Conservation (phyloP, 1,140 invertebrate genomes). For the Berghia stephanieae region DNA sequence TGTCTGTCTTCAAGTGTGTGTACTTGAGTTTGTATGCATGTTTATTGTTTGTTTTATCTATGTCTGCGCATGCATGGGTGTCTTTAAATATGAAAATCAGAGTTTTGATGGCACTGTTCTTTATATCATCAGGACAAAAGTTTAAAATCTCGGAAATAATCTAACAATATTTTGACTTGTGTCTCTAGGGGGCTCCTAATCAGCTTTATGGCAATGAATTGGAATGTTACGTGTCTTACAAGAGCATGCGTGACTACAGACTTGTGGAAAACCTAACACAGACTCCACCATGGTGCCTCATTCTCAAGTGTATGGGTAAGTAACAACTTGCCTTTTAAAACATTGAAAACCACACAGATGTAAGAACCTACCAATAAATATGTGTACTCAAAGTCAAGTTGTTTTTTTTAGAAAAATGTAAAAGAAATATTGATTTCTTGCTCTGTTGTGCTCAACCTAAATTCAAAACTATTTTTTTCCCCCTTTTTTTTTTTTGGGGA, state of each 20-base stretch:
- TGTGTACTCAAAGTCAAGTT: no score
- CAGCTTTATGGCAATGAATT: slow-evolving; percentile 63
- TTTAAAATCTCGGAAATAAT: background rate
- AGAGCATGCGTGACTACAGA: slow-evolving; percentile 63
- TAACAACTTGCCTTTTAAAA: background rate
- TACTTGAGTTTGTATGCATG: background rate
- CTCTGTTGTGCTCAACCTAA: no score
- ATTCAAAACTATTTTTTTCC: no score
- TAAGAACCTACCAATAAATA: no score
- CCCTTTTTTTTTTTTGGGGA: no score
- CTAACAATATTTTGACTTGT: slow-evolving; percentile 15
- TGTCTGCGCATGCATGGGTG: background rate
- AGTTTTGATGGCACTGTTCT: background rate
- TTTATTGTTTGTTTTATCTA: background rate
- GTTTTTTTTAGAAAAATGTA: no score
- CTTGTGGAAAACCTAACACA: slow-evolving; percentile 62
- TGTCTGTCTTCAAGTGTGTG: background rate
- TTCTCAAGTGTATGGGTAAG: slow-evolving; percentile 60
- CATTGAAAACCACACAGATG: no score
- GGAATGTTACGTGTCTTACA: slow-evolving; percentile 65
- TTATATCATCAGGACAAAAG: background rate
- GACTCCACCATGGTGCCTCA: slow-evolving; percentile 64
- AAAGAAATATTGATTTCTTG: no score
- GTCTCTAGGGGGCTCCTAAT: slow-evolving; percentile 60
- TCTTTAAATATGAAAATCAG: background rate